Conservation (phyloP, 1,140 invertebrate species). For the Anoplophora glabripennis region DNA sequence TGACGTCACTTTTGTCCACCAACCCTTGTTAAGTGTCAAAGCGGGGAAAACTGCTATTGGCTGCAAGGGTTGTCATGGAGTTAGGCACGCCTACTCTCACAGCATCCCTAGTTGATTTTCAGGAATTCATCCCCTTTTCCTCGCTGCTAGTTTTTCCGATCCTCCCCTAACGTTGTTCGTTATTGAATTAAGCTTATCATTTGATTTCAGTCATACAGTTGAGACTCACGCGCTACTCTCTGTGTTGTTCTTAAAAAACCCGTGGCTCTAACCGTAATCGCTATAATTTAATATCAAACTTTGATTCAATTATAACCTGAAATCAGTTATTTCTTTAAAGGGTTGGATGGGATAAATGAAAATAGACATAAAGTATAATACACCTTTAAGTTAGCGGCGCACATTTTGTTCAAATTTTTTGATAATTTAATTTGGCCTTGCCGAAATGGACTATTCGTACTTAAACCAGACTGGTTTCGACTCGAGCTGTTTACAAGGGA, state of each 20-base stretch:
- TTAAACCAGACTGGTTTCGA: constrained; percentile 69
- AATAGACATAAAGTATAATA: not conserved
- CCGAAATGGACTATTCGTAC: constrained; percentile 68
- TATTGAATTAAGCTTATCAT: constrained; percentile 75
- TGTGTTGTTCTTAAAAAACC: constrained; percentile 42
- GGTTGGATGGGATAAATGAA: constrained; percentile 23
- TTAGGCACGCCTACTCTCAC: constrained; percentile 26
- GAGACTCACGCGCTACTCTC: constrained; percentile 46
- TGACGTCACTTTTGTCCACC: constrained; percentile 40
- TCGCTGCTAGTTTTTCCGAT: constrained; percentile 36
- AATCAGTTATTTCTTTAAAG: constrained; percentile 13
- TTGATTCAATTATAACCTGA: constrained; percentile 36
- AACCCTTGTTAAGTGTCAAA: constrained; percentile 24
- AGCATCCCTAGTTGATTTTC: constrained; percentile 28
- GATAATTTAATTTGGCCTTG: not conserved
- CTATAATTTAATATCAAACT: constrained; percentile 59
- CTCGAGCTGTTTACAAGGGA: constrained; percentile 62
- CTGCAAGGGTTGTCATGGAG: constrained; percentile 30
- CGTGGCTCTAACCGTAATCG: constrained; percentile 50
- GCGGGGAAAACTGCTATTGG: constrained; percentile 34
- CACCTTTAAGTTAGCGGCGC: not conserved
- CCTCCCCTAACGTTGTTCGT: constrained; percentile 47
- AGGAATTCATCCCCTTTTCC: constrained; percentile 24
- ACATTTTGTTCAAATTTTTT: constrained; percentile 2
- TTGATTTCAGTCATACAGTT: constrained; percentile 66